Conservation (phyloP, 2,113 vertebrate species). For the Microcebus jonahi region DNA sequence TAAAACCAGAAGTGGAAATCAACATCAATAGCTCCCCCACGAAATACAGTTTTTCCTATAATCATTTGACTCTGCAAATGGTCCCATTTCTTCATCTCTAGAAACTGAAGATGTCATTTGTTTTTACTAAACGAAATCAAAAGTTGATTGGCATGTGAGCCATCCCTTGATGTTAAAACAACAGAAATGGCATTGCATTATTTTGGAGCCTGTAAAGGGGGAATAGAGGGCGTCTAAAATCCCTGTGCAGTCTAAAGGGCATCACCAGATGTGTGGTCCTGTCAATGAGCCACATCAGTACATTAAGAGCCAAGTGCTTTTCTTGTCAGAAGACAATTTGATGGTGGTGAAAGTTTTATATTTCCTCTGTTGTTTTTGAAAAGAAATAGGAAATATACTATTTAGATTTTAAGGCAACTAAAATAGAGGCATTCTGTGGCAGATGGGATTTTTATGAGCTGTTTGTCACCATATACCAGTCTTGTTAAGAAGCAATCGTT, state of each 20-base stretch:
- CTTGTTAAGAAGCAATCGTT: conserved; percentile 89
- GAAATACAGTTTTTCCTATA: background rate
- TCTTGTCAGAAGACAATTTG: conserved; percentile 78
- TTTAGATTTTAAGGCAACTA: conserved; percentile 84
- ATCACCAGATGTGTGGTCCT: conserved; percentile 47
- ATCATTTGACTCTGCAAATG: background rate
- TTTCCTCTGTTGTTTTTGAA: conserved; percentile 78
- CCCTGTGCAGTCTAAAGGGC: background rate
- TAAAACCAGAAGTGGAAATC: background rate
- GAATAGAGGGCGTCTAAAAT: background rate
- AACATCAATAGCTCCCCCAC: background rate
- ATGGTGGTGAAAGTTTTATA: conserved; percentile 73
- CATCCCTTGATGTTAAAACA: conserved; percentile 9
- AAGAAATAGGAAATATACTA: conserved; percentile 83
- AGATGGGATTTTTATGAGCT: conserved; percentile 91
- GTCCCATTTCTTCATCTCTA: conserved; percentile 3
- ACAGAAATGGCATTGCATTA: conserved; percentile 20
- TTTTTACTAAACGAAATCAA: conserved; percentile 44
- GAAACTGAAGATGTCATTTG: background rate
- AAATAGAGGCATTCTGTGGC: conserved; percentile 84
- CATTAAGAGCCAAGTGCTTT: conserved; percentile 64
- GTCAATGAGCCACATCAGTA: conserved; percentile 45
- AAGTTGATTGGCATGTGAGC: background rate
- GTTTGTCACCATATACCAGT: conserved; percentile 88
- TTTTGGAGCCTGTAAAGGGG: rapidly evolving